Percentiles rank a stretch among this genome's conserved stretches.
These are phyloP conservation scores for Platycnemis pennipes DNA, from an alignment of 2,888 invertebrate genomes.

Conservation along the genomic window DNA sequence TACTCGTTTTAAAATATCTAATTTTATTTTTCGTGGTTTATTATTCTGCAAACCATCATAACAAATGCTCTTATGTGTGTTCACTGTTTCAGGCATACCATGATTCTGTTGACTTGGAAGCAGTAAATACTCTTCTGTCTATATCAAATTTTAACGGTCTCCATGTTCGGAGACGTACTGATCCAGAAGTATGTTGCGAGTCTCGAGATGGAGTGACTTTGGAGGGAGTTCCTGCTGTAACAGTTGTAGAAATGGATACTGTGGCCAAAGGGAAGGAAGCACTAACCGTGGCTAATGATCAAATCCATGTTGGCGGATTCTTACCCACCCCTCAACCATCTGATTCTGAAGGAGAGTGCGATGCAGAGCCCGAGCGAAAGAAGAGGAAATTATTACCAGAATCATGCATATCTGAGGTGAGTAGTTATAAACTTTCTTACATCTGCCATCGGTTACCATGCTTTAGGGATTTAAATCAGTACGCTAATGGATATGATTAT, in stretches of 20 bases:
- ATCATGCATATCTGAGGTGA: constrained; percentile 80
- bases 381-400: constrained; percentile 80
- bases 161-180: background rate
- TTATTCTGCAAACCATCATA: too few species aligned
- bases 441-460: too few species aligned
- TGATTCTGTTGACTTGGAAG: constrained; percentile 75
- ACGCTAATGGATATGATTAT: too few species aligned
- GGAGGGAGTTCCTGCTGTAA: background rate
- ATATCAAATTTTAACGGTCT: constrained; percentile 71
- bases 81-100: constrained; percentile 70
- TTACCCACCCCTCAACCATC: constrained; percentile 91
- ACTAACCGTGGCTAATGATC: constrained; percentile 73
- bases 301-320: background rate
- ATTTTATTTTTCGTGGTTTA: too few species aligned
- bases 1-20: too few species aligned
- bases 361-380: constrained; percentile 83
- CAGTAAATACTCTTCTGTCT: constrained; percentile 78
- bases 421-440: background rate
- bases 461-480: too few species aligned
- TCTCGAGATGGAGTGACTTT: background rate
- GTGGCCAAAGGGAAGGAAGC: background rate
- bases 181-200: background rate
- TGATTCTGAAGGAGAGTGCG: constrained; percentile 87
- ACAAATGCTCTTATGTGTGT: too few species aligned
- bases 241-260: background rate